A percentile compares a stretch with the other conserved stretches of the same genome.
Conservation (phyloP, 2,888 invertebrate species). For the Drosophila rellima region DNA sequence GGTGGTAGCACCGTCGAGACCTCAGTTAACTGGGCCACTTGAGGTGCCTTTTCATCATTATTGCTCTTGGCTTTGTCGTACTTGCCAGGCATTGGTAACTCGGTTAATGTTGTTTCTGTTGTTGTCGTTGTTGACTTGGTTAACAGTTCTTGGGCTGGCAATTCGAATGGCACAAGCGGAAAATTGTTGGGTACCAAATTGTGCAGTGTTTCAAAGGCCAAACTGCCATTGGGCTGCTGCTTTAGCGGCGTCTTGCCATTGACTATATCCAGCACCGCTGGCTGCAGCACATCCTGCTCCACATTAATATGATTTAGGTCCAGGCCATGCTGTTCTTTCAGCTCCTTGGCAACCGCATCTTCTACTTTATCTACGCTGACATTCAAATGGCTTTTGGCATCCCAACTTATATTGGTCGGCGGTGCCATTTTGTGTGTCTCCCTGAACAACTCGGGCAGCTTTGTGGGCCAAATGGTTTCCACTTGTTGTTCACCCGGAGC, state of each 20-base stretch:
- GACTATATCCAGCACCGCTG: conserved; percentile 75
- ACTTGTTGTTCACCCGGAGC: conserved; percentile 51
- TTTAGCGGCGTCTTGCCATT: conserved; percentile 70
- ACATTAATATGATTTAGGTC: conserved; percentile 75
- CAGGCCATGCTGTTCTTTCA: conserved; percentile 76
- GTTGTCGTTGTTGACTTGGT: conserved; percentile 11
- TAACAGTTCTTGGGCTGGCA: conserved; percentile 55
- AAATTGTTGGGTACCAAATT: conserved; percentile 78
- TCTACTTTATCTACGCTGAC: conserved; percentile 71
- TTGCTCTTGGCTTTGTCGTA: conserved; percentile 63
- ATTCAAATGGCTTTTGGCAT: conserved; percentile 75
- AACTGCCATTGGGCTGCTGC: conserved; percentile 37
- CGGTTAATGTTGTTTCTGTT: conserved; percentile 1
- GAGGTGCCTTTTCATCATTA: conserved; percentile 67
- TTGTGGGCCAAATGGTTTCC: conserved; percentile 71
- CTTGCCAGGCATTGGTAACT: conserved; percentile 25
- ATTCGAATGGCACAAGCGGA: conserved; percentile 79
- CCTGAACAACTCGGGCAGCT: conserved; percentile 51
- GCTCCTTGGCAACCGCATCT: conserved; percentile 62
- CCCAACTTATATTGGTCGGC: conserved; percentile 52
- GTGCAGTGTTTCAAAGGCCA: conserved; percentile 70
- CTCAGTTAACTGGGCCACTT: conserved; percentile 24
- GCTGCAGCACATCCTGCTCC: conserved; percentile 70
- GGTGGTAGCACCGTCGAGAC: conserved; percentile 40
- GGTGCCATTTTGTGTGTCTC: conserved; percentile 20